Percentiles rank a stretch among this genome's conserved stretches.
Evolutionary conservation across 2,797 vertebrate species (phyloP).

Genomic region (Odontamblyopus lacepedii): DNA sequence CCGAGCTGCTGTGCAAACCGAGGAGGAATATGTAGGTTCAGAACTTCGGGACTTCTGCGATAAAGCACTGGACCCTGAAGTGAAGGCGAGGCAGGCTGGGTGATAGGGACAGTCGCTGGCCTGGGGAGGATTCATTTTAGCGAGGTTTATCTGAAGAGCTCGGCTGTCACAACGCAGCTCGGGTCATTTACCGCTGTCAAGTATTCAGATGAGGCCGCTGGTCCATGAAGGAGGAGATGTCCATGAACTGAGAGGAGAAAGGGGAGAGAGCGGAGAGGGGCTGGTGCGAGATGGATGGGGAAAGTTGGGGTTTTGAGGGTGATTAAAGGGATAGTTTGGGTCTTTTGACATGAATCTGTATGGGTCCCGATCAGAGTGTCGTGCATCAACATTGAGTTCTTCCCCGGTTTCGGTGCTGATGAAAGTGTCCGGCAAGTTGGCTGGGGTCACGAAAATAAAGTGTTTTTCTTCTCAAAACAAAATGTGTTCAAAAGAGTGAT

Average conservation of each 20-base stretch:
- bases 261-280: too few relatives aligned
- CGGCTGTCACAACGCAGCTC: slow-evolving; percentile 50
- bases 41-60: neutral
- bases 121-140: slow-evolving; percentile 50
- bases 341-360: too few relatives aligned
- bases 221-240: slow-evolving; percentile 58
- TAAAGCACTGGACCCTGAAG: slow-evolving; percentile 32
- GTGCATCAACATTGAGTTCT: too few relatives aligned
- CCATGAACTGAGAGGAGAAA: slow-evolving; percentile 13
- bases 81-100: slow-evolving; percentile 1
- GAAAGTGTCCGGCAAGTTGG: too few relatives aligned
- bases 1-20: slow-evolving; percentile 9
- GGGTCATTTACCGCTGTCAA: slow-evolving; percentile 69
- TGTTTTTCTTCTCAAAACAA: too few relatives aligned
- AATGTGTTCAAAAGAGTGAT: too few relatives aligned
- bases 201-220: slow-evolving; percentile 55
- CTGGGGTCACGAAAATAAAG: too few relatives aligned
- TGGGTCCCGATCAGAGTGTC: too few relatives aligned
- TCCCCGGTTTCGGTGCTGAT: too few relatives aligned
- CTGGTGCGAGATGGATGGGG: neutral
- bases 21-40: slow-evolving; percentile 19
- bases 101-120: slow-evolving; percentile 14
- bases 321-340: too few relatives aligned
- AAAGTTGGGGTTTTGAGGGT: neutral
- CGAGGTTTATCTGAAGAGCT: slow-evolving; percentile 56